phyloP scores from a whole-genome alignment of 2,113 vertebrate species.

The Sakesphorus luctuosus region DNA sequence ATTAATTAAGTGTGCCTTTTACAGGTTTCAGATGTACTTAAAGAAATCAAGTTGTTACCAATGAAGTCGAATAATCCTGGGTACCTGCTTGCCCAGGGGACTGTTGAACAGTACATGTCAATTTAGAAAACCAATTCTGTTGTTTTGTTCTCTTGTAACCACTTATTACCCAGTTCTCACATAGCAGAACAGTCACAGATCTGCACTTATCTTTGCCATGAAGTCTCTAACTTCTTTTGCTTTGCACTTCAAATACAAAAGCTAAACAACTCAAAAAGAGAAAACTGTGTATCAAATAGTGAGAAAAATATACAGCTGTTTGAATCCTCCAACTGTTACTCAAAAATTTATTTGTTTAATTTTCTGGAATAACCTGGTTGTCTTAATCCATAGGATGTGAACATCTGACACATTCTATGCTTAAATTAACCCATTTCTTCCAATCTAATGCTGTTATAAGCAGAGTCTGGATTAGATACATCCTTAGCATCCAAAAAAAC shows the following conservation, averaged over 20 bases:
- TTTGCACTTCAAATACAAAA: not conserved
- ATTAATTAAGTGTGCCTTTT: not conserved
- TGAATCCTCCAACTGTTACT: not conserved
- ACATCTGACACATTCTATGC: not conserved
- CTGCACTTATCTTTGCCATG: not conserved
- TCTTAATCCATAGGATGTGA: slow-evolving; percentile 13
- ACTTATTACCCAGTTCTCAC: not conserved
- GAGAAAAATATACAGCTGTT: not conserved
- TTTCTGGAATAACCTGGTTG: slow-evolving; percentile 16
- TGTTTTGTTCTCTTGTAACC: fast-evolving
- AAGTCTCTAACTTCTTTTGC: not conserved
- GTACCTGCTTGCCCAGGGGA: not conserved
- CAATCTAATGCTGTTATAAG: not conserved
- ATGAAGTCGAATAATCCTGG: not conserved
- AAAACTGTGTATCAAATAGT: not conserved
- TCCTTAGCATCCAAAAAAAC: not conserved
- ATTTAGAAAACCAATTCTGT: not conserved
- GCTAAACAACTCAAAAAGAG: not conserved
- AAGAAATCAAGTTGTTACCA: not conserved
- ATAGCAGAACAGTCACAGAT: not conserved
- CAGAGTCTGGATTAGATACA: not conserved
- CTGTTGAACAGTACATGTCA: not conserved
- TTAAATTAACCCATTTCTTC: slow-evolving; percentile 31
- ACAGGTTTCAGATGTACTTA: not conserved
- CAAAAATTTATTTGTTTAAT: not conserved